Evolutionary conservation across 2,888 invertebrate species (phyloP), one percentile per base, ranked within the genome.

Genomic region (Pemphredon lugubris): DNA sequence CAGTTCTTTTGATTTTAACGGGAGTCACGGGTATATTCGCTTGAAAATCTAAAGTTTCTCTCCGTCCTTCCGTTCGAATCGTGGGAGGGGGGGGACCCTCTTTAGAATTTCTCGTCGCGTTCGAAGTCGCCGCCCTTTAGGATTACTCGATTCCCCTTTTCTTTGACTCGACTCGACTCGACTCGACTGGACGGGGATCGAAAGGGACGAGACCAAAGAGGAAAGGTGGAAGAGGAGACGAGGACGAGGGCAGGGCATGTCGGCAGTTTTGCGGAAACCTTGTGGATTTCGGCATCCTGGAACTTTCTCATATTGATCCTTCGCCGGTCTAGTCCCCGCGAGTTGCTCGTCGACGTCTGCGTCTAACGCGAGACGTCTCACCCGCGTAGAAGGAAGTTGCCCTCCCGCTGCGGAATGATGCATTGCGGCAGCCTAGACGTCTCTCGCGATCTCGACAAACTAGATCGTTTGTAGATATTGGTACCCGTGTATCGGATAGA

Each of bases 241-340:
- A n/a, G n/a, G 6, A 51, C 2, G 23, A 9, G 44, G 51, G 26
- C 34, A 60, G 47, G 34, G 51, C 44, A 58, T 30, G 54, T 34
- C 53, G 61, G 53, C 47, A 60, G 57, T 63, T 65, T 60, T 47
- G 45, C 55, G 47, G 57, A 60, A 60, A 59, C 32, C 42, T 11
- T 32, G 47, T 68, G 64, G 54, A 75, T 73, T 65, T 67, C 57
- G 51, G 57, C 51, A 61, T 65, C 42, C 65, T 66, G 53, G 54
- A 65, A 71, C 50, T 69, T 72, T 63, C 77, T 73, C 59, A 78
- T 78, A 78, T 78, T 63, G 78, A 78, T 78, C 77, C 74, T 44
- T n/a, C n/a, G n/a, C n/a, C n/a, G n/a, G n/a, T n/a, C n/a, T n/a
- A n/a, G n/a, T n/a, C n/a, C n/a, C n/a, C 64, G 57, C 57, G 59